Percentiles rank a stretch among this genome's conserved stretches.
Conservation (phyloP, 2,113 vertebrate genomes). For the Trematocara unimaculatum region DNA sequence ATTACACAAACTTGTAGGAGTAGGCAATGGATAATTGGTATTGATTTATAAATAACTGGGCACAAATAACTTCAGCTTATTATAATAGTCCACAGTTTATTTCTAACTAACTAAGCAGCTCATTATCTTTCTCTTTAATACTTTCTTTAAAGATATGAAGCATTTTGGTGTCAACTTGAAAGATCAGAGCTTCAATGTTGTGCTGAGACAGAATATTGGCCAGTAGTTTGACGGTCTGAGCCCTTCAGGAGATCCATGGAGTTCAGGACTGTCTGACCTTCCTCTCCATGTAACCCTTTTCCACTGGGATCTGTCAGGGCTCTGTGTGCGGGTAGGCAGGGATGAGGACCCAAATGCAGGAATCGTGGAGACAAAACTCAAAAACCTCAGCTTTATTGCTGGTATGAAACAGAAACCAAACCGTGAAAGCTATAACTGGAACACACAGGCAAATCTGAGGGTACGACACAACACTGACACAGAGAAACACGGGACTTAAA, state of each 20-base stretch:
- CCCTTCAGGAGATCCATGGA: not conserved
- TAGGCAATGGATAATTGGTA: accelerated
- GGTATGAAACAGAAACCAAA: not conserved
- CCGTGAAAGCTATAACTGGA: not conserved
- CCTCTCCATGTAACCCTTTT: not conserved
- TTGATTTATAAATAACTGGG: not conserved
- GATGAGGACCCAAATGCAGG: not conserved
- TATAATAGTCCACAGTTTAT: not conserved
- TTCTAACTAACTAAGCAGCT: not conserved
- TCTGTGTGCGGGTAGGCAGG: accelerated
- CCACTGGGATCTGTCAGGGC: not conserved
- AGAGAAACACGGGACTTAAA: not conserved
- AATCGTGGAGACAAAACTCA: not conserved
- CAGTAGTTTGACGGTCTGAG: not conserved
- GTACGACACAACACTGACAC: not conserved
- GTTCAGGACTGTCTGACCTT: not conserved
- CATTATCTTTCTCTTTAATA: not conserved
- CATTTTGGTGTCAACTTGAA: not conserved
- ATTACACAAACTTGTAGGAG: not conserved
- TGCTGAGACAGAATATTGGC: not conserved
- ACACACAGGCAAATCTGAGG: not conserved
- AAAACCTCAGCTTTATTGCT: not conserved
- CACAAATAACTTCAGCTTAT: not conserved
- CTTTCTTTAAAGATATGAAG: not conserved
- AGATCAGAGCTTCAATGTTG: not conserved